These are phyloP conservation scores for Falcaria lacertinaria DNA, from an alignment of 2,888 invertebrate species.

Conservation along the genomic window DNA sequence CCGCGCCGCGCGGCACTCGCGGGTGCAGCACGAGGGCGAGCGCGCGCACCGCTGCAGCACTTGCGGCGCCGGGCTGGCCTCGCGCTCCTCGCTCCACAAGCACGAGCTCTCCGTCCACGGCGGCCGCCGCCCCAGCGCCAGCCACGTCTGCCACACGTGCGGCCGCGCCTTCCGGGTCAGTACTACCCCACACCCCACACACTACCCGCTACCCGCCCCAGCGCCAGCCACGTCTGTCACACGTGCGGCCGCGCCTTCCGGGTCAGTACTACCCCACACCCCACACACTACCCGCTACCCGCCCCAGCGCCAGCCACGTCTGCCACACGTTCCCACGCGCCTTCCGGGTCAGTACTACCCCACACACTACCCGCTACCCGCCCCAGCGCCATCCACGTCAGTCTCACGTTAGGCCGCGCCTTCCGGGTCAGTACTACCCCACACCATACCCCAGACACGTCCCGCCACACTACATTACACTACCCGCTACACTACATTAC, in stretches of 20 bases:
- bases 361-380: constrained; percentile 21
- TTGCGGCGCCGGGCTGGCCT: constrained; percentile 67
- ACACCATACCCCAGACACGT: too few relatives aligned
- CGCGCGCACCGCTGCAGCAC: constrained; percentile 47
- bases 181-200: neutral
- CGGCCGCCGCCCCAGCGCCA: constrained; percentile 34
- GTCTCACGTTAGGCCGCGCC: constrained; percentile 38
- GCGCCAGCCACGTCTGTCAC: constrained; percentile 38
- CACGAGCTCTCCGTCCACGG: constrained; percentile 49
- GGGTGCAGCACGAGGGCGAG: constrained; percentile 59
- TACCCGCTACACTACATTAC: too few relatives aligned
- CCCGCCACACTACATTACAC: too few relatives aligned
- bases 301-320: constrained; percentile 46
- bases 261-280: too few relatives aligned
- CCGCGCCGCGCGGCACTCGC: constrained; percentile 34
- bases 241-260: constrained; percentile 38
- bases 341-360: constrained; percentile 41
- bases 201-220: constrained; percentile 28
- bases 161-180: constrained; percentile 59
- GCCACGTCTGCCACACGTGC: constrained; percentile 61
- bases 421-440: too few relatives aligned
- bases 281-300: too few relatives aligned
- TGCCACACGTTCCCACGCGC: constrained; percentile 64
- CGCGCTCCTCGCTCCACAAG: constrained; percentile 45
- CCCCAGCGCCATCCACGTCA: constrained; percentile 35